Conservation (phyloP, 2,113 vertebrate genomes). For the Eurystomus gularis region DNA sequence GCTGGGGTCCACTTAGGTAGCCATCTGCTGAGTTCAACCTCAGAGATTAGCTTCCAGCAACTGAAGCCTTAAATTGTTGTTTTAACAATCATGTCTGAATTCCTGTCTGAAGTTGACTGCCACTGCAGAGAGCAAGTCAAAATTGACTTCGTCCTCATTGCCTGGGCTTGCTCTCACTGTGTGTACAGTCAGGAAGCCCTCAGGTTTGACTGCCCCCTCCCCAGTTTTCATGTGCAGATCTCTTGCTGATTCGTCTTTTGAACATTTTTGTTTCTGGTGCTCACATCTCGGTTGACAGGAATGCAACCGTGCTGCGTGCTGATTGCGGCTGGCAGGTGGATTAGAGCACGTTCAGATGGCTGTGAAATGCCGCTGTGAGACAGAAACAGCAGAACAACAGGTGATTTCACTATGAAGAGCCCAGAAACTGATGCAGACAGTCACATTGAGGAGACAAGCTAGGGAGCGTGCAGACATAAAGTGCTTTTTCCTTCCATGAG, state of each 20-base stretch:
- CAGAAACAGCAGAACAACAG: conserved; percentile 11
- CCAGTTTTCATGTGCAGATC: neutral
- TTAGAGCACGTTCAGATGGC: conserved; percentile 44
- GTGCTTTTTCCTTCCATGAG: neutral
- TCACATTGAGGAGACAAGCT: neutral
- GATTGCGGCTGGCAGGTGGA: conserved; percentile 63
- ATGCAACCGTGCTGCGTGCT: conserved; percentile 9
- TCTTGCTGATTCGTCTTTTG: conserved; percentile 26
- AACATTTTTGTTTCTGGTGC: conserved; percentile 33
- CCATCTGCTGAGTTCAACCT: neutral
- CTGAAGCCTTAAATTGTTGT: neutral
- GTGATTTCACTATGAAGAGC: conserved; percentile 45
- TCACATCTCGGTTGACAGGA: conserved; percentile 9
- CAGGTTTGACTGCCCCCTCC: neutral
- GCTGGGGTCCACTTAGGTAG: neutral
- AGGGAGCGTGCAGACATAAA: conserved; percentile 3
- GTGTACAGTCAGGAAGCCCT: neutral
- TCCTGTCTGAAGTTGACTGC: neutral
- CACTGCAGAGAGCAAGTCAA: neutral
- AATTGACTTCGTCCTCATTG: neutral
- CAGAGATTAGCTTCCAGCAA: neutral
- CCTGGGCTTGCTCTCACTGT: neutral
- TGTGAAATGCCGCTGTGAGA: conserved; percentile 20
- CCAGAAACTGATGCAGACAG: conserved; percentile 26
- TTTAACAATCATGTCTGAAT: conserved; percentile 2